Base-by-base conservation (phyloP, 2,888 invertebrate species). In the Torymus tubicola region DNA sequence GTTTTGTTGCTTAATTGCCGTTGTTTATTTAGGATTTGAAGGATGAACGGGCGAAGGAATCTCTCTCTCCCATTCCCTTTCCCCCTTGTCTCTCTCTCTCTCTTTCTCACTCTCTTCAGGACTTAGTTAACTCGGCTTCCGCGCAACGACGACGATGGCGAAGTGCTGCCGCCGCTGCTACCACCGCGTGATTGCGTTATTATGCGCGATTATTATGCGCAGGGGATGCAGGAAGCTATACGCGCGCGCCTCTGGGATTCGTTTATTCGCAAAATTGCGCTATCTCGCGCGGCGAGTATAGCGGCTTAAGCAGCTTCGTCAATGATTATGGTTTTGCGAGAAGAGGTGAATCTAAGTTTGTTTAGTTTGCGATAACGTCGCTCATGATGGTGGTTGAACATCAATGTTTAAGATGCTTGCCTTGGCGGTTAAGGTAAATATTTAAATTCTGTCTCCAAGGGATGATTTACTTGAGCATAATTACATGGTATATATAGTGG, bases 21-120 rank as follows among this genome's bases (percentile, higher is more conserved):
- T 78, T 78, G 75, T 75, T 81, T 78, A 81, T 78, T 81, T 78
- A 72, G 74, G 74, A 81, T 73, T 72, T 76, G 71, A 76, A 76
- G 80, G 80, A 71, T 76, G 58, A 70, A 61, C 53, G 42, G 10
- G 31, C 13, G 13, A 4, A 8, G n/a, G 52, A 31, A 31, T 31
- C 31, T 31, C 31, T 31, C 31, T 31, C 31, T 31, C 31, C 3
- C 31, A 31, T 31, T 31, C 31, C 31, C 31, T 31, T 31, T 5
- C 3, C 5, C 31, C 3, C n/a, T n/a, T n/a, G n/a, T 24, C 24
- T 31, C 21, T 21, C 31, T 31, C 31, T 5, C 31, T 5, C 5
- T 31, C 31, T 5, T 4, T 31, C 5, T 5, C 3, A 5, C 31
- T 31, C 31, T 31, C 31, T 5, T 31, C 31, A 31, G 31, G 69